Base-by-base conservation (phyloP, 2,888 invertebrate genomes). In the Globia sparganii region DNA sequence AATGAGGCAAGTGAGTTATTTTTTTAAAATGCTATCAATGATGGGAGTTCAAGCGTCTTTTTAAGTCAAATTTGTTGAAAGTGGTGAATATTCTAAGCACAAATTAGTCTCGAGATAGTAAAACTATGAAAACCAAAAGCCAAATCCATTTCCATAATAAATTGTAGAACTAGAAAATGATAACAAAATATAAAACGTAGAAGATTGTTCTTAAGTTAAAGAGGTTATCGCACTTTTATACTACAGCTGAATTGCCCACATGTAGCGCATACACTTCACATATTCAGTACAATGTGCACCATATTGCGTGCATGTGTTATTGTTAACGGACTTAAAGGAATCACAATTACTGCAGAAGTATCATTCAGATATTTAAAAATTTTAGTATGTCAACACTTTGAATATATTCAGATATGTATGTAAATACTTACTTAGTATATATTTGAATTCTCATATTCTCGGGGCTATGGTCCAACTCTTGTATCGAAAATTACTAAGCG, bases 251-350 rank as follows among this genome's bases (percentile, higher is more conserved):
- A 83, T 77, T 77, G 70, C 73, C 78, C 83, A 86, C 81, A 84
- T 88, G 89, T 67, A 71, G 59, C 77, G 65, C 80, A 56, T 79
- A 78, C 67, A 77, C 65, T 78, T 68, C 70, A 75, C 66, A 74
- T 71, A 67, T 75, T 70, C 58, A 66, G 62, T 77, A 76, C 72
- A 77, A 78, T 84, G 64, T 84, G 83, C 67, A 78, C 69, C 86
- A 88, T 79, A 76, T 83, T 87, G 87, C 75, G 71, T 77, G 81
- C 87, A 88, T 88, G 78, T 87, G 87, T 80, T 81, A 76, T 88
- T 84, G 82, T 88, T 85, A 64, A 82, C 53, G n/a, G 66, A 61
- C 67, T 72, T 72, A 56, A n/a, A 62, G 25, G 46, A 65, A 28
- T 65, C 37, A 79, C 34, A 70, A 2, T 64, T 18, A 62, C 4